phyloP scores from a whole-genome alignment of 1,140 invertebrate species.

The Papilio polyxenes region DNA sequence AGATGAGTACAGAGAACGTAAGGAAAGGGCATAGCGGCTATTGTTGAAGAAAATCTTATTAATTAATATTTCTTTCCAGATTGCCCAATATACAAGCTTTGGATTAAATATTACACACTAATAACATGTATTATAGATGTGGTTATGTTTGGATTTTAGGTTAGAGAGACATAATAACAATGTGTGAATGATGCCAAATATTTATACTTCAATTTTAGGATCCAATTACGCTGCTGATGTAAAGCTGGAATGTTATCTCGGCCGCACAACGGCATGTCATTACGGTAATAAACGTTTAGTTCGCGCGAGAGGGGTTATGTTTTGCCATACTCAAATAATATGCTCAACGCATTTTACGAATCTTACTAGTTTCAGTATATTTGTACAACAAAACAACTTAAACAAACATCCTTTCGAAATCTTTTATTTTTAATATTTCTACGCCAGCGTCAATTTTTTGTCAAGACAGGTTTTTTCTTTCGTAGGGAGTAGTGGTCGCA shows the following conservation, averaged over 20 bases:
- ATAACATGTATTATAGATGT: neutral
- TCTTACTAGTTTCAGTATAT: neutral
- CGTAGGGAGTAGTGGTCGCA: too few relatives aligned
- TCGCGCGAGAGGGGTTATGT: slow-evolving; percentile 18
- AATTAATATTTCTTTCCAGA: neutral
- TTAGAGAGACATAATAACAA: slow-evolving; percentile 11
- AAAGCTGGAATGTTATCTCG: slow-evolving; percentile 32
- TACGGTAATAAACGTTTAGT: slow-evolving; percentile 36
- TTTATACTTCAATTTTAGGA: slow-evolving; percentile 38
- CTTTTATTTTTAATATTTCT: neutral
- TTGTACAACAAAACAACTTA: slow-evolving; percentile 9
- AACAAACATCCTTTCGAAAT: neutral
- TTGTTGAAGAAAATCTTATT: neutral
- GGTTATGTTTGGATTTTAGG: neutral
- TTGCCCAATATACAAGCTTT: neutral
- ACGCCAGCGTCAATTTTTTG: neutral
- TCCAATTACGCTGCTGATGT: slow-evolving; percentile 31
- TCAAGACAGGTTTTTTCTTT: too few relatives aligned
- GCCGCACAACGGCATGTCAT: slow-evolving; percentile 32
- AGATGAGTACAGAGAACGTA: too few relatives aligned
- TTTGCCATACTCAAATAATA: slow-evolving; percentile 28
- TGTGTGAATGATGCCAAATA: slow-evolving; percentile 32
- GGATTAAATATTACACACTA: neutral
- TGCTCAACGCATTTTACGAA: neutral
- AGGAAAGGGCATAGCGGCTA: neutral